Base-by-base conservation (phyloP, 2,113 vertebrate species). In the Xiphias gladius region DNA sequence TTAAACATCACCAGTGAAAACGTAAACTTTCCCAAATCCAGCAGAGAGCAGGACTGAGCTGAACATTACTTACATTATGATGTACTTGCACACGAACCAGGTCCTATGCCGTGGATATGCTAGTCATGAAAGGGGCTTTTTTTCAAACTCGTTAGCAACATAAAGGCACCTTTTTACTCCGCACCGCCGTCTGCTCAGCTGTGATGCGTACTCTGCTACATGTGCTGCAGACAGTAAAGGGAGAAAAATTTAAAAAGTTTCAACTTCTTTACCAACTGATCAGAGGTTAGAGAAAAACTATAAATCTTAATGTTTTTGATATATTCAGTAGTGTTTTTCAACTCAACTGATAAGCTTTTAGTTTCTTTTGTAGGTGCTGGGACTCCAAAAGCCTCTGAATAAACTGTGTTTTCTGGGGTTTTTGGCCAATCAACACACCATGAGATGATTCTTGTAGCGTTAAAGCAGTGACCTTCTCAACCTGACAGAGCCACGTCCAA, bases 381-480 rank as follows among this genome's bases (percentile, higher is more conserved):
- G 3, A 11, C 24, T 75, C 48, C 14, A 48, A 12, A 55, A 84
- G 66, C 66, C 46, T 73, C 43, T 35, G 35, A 63, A 37, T 71
- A 5, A 46, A 64, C 39, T 9, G 5, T 19, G 12, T 62, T 50
- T 74, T n/a, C n/a, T n/a, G n/a, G 3, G 4, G 35, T 61, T 71
- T 48, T 61, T 78, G 3, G 17, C 39, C 57, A 75, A 72, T 87
- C 68, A 78, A 78, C 80, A 85, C 46, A 73, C 24, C 30, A 28
- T 26, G n/a, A 55, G 41, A 54, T 50, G 64, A 83, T 55, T 85
- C 66, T 55, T 57, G 32, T n/a, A 3, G 32, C 82, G 59, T 83
- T 59, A 61, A 81, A 68, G 32, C 71, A 63, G 52, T 71, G 83
- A 84, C 63, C 76, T 61, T 72, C 35, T 63, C 65, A 30, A 52